Percentiles rank a stretch among this genome's conserved stretches.
Evolutionary conservation across 1,140 invertebrate genomes (phyloP).

Genomic region (Grapholita molesta): DNA sequence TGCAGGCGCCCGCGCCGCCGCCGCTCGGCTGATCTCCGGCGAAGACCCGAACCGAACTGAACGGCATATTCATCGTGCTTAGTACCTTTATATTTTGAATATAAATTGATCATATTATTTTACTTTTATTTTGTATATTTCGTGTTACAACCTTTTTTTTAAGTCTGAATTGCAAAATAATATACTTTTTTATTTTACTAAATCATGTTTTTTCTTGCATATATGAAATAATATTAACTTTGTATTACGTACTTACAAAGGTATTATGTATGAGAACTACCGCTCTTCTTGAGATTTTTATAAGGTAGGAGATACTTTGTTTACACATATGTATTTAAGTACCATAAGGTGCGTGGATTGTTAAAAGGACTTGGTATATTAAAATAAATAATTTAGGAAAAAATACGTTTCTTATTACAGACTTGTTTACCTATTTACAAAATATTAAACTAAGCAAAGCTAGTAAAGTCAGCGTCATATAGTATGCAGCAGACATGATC

Average conservation of each 20-base stretch:
- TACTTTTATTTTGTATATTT: constrained; percentile 5
- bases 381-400: constrained; percentile 69
- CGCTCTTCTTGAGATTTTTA: constrained; percentile 43
- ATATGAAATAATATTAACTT: constrained; percentile 25
- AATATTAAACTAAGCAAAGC: no score
- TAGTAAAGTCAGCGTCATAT: no score
- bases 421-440: not conserved
- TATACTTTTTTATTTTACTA: not conserved
- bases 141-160: not conserved
- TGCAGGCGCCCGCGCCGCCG: not conserved
- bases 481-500: no score
- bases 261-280: constrained; percentile 41
- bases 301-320: constrained; percentile 34
- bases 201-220: not conserved
- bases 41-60: not conserved
- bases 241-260: constrained; percentile 46
- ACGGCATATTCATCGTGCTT: not conserved
- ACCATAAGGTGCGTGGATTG: constrained; percentile 61
- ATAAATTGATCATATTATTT: not conserved
- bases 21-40: not conserved
- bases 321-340: constrained; percentile 41
- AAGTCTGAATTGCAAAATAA: not conserved
- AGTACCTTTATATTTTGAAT: not conserved
- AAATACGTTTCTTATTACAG: constrained; percentile 23
- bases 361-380: constrained; percentile 58